Evolutionary conservation across 2,797 vertebrate genomes (phyloP).

Genomic region (Coregonus sp.): DNA sequence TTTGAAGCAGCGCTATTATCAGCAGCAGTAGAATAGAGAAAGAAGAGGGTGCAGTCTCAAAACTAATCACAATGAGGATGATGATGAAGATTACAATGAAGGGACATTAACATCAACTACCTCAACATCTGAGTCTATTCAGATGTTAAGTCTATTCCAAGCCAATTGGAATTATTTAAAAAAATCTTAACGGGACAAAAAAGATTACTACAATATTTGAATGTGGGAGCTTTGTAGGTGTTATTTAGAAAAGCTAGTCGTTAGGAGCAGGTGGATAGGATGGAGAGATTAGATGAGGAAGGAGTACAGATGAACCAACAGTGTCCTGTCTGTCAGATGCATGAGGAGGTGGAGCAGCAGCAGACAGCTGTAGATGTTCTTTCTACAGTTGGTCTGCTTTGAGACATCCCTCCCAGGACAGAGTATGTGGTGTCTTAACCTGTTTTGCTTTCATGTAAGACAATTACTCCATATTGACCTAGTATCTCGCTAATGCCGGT

Average conservation of each 20-base stretch:
- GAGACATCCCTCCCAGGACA: neutral
- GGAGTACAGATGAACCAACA: conserved; percentile 18
- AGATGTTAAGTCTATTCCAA: conserved; percentile 14
- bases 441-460: neutral
- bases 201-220: neutral
- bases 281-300: conserved; percentile 22
- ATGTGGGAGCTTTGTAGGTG: conserved; percentile 11
- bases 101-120: conserved; percentile 1
- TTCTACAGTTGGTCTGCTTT: neutral
- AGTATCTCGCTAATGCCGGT: neutral
- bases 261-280: conserved; percentile 43
- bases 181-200: neutral
- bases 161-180: conserved; percentile 24
- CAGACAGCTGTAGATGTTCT: neutral
- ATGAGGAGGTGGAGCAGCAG: neutral
- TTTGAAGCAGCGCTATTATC: conserved; percentile 52
- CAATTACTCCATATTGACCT: neutral
- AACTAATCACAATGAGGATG: neutral
- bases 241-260: conserved; percentile 15
- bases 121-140: conserved; percentile 36
- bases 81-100: neutral
- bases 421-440: neutral
- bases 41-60: conserved; percentile 20
- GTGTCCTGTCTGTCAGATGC: conserved; percentile 17
- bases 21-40: conserved; percentile 48